These are phyloP conservation scores for Hyperoodon ampullatus DNA, from an alignment of 2,113 vertebrate species.

Conservation along the genomic window DNA sequence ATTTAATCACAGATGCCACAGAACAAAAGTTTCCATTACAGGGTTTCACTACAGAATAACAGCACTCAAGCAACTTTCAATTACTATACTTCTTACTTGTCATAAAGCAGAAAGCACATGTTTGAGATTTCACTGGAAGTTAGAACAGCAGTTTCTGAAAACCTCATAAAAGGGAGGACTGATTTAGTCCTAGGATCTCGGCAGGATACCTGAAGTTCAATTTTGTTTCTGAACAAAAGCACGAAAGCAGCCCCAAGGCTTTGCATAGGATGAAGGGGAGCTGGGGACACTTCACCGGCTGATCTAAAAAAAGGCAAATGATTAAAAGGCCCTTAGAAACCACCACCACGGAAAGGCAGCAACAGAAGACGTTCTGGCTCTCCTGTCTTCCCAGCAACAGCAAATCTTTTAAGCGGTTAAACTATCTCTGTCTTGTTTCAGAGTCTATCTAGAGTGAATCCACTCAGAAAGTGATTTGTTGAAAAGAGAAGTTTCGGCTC, in stretches of 20 bases:
- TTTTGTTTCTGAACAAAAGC: slow-evolving; percentile 70
- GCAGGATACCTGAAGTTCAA: slow-evolving; percentile 76
- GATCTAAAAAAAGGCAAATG: slow-evolving; percentile 60
- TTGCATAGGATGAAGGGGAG: slow-evolving; percentile 61
- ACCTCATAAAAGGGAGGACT: slow-evolving; percentile 72
- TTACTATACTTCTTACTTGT: slow-evolving; percentile 64
- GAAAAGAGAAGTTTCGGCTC: not conserved
- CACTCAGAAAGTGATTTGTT: not conserved
- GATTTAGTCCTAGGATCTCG: slow-evolving; percentile 69
- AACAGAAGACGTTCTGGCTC: slow-evolving; percentile 10
- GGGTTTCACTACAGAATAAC: slow-evolving; percentile 1
- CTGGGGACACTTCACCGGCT: slow-evolving; percentile 47
- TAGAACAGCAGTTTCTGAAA: slow-evolving; percentile 67
- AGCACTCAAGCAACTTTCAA: slow-evolving; percentile 47
- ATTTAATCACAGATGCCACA: slow-evolving; percentile 69
- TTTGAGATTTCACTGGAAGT: slow-evolving; percentile 73
- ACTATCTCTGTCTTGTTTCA: slow-evolving; percentile 3
- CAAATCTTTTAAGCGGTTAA: slow-evolving; percentile 60
- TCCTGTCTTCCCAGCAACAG: slow-evolving; percentile 35
- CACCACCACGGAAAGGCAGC: not conserved
- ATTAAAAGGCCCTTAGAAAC: slow-evolving; percentile 63
- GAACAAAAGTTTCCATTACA: slow-evolving; percentile 58
- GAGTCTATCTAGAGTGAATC: slow-evolving; percentile 11
- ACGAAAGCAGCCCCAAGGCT: slow-evolving; percentile 34
- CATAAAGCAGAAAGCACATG: slow-evolving; percentile 61